Evolutionary conservation across 2,113 vertebrate species (phyloP).

Genomic region (Rissa tridactyla): DNA sequence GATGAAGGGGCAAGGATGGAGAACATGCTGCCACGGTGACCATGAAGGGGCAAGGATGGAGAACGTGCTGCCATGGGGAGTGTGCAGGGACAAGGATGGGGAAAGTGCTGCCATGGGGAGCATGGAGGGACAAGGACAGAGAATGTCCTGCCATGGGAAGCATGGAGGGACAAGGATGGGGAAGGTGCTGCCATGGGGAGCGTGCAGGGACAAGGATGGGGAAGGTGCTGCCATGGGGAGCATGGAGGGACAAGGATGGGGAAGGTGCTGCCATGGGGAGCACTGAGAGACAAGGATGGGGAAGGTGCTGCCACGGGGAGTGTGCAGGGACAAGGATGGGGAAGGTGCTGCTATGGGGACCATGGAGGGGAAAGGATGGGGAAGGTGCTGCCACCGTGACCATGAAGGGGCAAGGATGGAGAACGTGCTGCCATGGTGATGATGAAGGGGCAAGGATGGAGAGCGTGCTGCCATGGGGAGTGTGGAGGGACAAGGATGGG

Average conservation of each 20-base stretch:
- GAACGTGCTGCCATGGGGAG: background rate
- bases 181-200: too few species aligned
- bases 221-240: too few species aligned
- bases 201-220: too few species aligned
- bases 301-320: too few species aligned
- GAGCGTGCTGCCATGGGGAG: background rate
- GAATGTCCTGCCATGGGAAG: background rate
- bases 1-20: background rate
- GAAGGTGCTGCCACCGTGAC: too few species aligned
- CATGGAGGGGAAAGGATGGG: background rate
- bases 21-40: too few species aligned
- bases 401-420: too few species aligned
- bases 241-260: background rate
- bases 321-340: background rate
- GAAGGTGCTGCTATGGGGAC: background rate
- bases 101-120: too few species aligned
- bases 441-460: too few species aligned
- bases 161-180: too few species aligned
- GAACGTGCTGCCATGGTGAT: background rate
- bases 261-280: background rate
- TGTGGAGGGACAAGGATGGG: background rate
- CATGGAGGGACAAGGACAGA: background rate
- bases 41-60: background rate
- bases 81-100: too few species aligned
- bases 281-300: too few species aligned